phyloP scores from a whole-genome alignment of 2,797 vertebrate genomes.

The Sebastes hubbsi region DNA sequence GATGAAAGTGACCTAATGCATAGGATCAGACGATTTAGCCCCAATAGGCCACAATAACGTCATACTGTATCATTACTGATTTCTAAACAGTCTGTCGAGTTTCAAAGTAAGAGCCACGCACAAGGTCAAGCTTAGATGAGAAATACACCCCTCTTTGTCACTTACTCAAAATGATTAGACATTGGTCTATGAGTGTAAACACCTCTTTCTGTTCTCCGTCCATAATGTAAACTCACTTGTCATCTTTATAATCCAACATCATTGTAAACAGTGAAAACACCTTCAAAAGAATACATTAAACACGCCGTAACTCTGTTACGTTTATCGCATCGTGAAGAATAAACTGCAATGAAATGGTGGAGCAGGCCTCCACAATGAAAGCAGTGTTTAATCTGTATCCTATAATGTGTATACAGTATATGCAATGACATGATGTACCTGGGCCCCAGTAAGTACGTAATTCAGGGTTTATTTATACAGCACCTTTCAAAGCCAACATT shows the following conservation, averaged over 20 bases:
- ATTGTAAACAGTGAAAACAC: constrained; percentile 35
- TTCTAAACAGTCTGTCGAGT: constrained; percentile 11
- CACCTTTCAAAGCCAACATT: constrained; percentile 23
- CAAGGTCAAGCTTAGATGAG: constrained; percentile 14
- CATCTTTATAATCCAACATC: constrained; percentile 15
- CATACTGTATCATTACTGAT: constrained; percentile 17
- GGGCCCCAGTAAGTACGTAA: neutral
- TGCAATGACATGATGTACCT: constrained; percentile 31
- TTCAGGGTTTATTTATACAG: constrained; percentile 34
- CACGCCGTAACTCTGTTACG: constrained; percentile 17
- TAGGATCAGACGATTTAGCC: neutral
- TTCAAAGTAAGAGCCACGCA: constrained; percentile 18
- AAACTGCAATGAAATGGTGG: constrained; percentile 6
- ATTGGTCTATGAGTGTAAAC: neutral
- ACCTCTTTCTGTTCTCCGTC: constrained; percentile 21
- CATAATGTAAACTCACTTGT: constrained; percentile 36
- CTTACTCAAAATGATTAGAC: constrained; percentile 26
- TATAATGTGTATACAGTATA: constrained; percentile 14
- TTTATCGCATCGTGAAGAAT: constrained; percentile 21
- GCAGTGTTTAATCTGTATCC: constrained; percentile 35
- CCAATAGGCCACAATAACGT: constrained; percentile 9
- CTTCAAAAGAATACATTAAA: constrained; percentile 30
- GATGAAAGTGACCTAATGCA: neutral
- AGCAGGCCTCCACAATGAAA: constrained; percentile 5
- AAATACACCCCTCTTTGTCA: constrained; percentile 10